Evolutionary conservation across 2,888 invertebrate species (phyloP), one percentile per base, ranked within the genome.

Genomic region (Cryptocheilus praepositus): DNA sequence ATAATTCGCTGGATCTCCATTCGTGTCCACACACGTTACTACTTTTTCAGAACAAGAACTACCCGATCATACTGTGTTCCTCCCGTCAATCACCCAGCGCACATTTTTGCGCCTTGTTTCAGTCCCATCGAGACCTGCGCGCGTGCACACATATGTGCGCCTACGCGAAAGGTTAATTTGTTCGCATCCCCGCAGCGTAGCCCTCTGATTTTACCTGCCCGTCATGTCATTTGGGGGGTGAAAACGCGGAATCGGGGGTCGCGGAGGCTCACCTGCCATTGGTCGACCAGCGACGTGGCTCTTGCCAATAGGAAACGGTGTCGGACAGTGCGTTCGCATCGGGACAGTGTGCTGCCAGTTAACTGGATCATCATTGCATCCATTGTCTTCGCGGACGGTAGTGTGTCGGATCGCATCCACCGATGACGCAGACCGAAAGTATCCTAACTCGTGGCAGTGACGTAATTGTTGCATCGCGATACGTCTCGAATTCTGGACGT

Each of bases 301-400:
- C 71, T 80, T 79, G 77, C 86, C 86, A 86, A 86, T 86, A 63
- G 83, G 78, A 81, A 75, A 63, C 77, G 71, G 72, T 80, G 76
- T 74, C 73, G 70, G 69, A 74, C 78, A 82, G 79, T 79, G 77
- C 71, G 65, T 52, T 49, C 69, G 61, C 71, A 67, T 70, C 67
- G 79, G 79, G 74, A 79, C 74, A 81, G 71, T 73, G 72, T 70
- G 74, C 71, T 66, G 68, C 77, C 65, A 61, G 66, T 76, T 65
- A 83, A 81, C 82, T 76, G 81, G 85, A 84, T 76, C 86, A 88
- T 86, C 86, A 85, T 76, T 83, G 70, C 77, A 68, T 76, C 77
- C 75, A 85, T 86, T 85, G 86, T 86, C 83, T 83, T 81, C 73
- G 80, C 60, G 68, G 68, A 74, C 77, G 76, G 77, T 82, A 76